Conservation (phyloP, 2,797 vertebrate genomes). For the Tapera naevia region DNA sequence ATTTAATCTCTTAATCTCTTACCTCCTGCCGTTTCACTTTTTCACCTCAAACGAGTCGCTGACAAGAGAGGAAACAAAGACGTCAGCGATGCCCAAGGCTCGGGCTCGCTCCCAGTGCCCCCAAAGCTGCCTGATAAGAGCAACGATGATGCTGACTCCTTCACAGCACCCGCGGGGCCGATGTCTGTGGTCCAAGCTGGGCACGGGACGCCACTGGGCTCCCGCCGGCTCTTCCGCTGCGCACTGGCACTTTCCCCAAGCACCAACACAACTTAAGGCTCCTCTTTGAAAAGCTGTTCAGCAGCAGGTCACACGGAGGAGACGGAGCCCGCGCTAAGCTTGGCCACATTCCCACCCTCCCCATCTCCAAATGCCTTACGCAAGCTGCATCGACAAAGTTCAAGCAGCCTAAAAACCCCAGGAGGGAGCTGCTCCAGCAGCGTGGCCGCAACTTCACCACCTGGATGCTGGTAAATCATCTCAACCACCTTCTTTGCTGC, state of each 20-base stretch:
- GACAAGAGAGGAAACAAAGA: not conserved
- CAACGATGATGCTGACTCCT: not conserved
- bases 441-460: rapidly evolving
- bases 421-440: not conserved
- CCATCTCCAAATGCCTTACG: rapidly evolving
- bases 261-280: not conserved
- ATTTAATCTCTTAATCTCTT: slow-evolving; percentile 7
- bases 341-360: not conserved
- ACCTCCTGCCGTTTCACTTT: slow-evolving; percentile 35
- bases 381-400: not conserved
- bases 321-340: not conserved
- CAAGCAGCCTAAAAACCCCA: not conserved
- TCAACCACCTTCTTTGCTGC: not conserved
- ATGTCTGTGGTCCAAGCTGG: rapidly evolving
- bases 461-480: not conserved
- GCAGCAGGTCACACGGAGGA: not conserved
- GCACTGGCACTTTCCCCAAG: not conserved
- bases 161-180: rapidly evolving
- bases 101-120: not conserved
- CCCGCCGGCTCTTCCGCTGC: rapidly evolving
- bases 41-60: not conserved
- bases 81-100: not conserved
- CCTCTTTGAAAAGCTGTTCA: not conserved
- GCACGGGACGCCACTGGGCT: rapidly evolving
- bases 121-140: rapidly evolving